These are phyloP conservation scores for Parauchenoglanis punctatus DNA, from an alignment of 2,797 vertebrate genomes.

Conservation along the genomic window DNA sequence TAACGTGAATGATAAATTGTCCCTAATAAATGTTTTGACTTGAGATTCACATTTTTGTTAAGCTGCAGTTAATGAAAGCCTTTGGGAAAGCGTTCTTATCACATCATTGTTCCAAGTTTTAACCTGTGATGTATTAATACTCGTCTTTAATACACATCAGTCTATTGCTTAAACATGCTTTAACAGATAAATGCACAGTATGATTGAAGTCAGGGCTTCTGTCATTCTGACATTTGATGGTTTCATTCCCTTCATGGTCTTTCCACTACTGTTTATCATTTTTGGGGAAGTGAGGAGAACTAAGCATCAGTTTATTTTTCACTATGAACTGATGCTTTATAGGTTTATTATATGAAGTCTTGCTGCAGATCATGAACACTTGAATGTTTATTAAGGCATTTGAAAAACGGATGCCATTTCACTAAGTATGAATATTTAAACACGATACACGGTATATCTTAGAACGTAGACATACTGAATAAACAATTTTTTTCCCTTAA, in stretches of 20 bases:
- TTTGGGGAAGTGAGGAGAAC: conserved; percentile 2
- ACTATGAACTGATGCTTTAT: not conserved
- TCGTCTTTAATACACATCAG: conserved; percentile 13
- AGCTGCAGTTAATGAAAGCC: conserved; percentile 20
- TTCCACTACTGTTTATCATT: conserved; percentile 5
- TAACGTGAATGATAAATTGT: conserved; percentile 15
- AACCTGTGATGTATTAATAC: not conserved
- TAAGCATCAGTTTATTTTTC: not conserved
- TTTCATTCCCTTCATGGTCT: not conserved
- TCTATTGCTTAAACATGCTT: not conserved
- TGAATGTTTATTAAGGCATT: not conserved
- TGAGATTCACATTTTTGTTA: not conserved
- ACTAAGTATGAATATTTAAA: conserved; percentile 19
- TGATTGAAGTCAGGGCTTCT: not conserved
- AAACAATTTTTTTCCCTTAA: not conserved
- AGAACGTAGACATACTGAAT: not conserved
- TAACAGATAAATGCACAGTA: not conserved
- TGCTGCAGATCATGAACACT: not conserved
- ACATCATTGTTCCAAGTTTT: conserved; percentile 24
- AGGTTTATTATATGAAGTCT: conserved; percentile 3
- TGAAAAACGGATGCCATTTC: not conserved
- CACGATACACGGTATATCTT: not conserved
- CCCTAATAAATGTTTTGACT: conserved; percentile 28
- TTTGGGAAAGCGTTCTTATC: not conserved
- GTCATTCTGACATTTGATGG: not conserved